Base-by-base conservation (phyloP, 2,888 invertebrate genomes). In the Gisinianus flammeolus region DNA sequence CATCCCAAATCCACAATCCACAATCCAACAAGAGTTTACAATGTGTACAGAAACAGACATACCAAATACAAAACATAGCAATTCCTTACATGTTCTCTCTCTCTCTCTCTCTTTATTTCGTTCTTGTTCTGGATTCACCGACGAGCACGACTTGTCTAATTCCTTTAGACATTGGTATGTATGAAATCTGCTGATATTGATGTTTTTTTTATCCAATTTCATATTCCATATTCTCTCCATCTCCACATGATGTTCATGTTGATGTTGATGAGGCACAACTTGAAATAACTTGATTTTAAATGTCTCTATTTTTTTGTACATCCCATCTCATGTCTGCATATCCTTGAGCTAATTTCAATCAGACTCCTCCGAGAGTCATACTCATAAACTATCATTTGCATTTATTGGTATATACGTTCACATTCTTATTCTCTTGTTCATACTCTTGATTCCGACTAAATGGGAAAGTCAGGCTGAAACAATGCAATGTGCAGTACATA, bases 311-410 rank as follows among this genome's bases (percentile, higher is more conserved):
- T 62, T 26, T 58, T 58, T n/a, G n/a, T n/a, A n/a, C n/a, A 22
- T 58, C 24, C 62, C 62, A 62, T 62, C 28, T 26, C 3, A 26
- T 44, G 19, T 6, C 19, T 2, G 8, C 19, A 44, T 62, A 62
- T 62, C 62, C 62, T 62, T 62, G 62, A 62, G 62, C 62, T 62
- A 62, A 62, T 62, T 62, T 62, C 28, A 44, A 6, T 62, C 26
- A 24, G 62, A 62, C 24, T 62, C 28, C n/a, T n/a, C n/a, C n/a
- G n/a, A n/a, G 19, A 44, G 16, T 44, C 44, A 44, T 12, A 16
- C 44, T 6, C 44, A 44, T 44, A 44, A 44, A 44, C 19, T 44
- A 44, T 44, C 44, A 44, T 44, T 44, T 44, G 44, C 12, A 35
- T 35, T 12, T 2, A 16, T 44, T 19, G 12, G 16, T 19, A 12